Percentiles rank a stretch among this genome's conserved stretches.
Conservation (phyloP, 2,888 invertebrate genomes). For the Chouioia cunea region DNA sequence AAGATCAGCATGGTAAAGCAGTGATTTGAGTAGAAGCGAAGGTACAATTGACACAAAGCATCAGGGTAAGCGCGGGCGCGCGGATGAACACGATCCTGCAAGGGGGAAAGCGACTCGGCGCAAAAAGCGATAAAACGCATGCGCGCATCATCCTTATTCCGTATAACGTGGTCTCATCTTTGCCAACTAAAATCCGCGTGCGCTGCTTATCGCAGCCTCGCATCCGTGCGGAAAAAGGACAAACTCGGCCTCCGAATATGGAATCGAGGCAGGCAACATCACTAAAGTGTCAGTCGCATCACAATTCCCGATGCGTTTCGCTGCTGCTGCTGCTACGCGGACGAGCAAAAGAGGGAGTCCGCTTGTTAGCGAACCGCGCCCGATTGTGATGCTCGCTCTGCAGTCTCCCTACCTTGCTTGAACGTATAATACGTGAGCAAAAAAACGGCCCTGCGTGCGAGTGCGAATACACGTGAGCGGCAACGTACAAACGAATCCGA, state of each 20-base stretch:
- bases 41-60: neutral
- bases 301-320: slow-evolving; percentile 64
- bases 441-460: slow-evolving; percentile 9
- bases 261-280: slow-evolving; percentile 63
- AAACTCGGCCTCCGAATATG: slow-evolving; percentile 37
- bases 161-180: slow-evolving; percentile 9
- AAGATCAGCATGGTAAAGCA: neutral
- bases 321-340: neutral
- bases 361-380: slow-evolving; percentile 47
- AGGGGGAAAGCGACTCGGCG: too few relatives aligned
- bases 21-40: neutral
- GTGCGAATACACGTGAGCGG: slow-evolving; percentile 2
- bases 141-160: slow-evolving; percentile 12
- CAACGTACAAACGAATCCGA: neutral
- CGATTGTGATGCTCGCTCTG: slow-evolving; percentile 16
- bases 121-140: neutral
- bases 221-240: slow-evolving; percentile 27
- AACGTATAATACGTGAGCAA: slow-evolving; percentile 7
- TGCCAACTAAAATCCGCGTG: slow-evolving; percentile 26
- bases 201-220: slow-evolving; percentile 17
- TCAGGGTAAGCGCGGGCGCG: neutral
- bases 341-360: slow-evolving; percentile 20
- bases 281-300: slow-evolving; percentile 69
- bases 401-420: neutral
- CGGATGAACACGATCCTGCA: neutral